Percentiles rank a stretch among this genome's conserved stretches.
Evolutionary conservation across 2,113 vertebrate species (phyloP).

Genomic region (Xiphorhynchus elegans): DNA sequence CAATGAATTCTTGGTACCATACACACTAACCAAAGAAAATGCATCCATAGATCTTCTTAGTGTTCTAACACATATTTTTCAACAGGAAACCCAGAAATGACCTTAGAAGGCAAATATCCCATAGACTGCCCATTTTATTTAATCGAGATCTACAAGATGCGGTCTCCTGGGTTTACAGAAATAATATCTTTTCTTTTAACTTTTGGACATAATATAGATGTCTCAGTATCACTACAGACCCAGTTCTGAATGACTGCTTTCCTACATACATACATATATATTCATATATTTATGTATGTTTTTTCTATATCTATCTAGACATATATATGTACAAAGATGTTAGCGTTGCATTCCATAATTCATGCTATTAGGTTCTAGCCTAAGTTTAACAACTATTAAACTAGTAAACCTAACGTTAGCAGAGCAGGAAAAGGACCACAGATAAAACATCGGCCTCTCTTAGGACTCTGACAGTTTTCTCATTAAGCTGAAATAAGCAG

Average conservation of each 20-base stretch:
- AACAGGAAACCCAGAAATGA: neutral
- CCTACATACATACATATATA: accelerated
- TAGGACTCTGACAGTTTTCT: neutral
- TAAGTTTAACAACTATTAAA: neutral
- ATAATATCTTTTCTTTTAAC: neutral
- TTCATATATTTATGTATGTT: neutral
- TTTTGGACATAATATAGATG: neutral
- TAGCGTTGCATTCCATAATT: neutral
- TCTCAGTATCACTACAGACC: neutral
- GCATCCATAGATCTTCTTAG: neutral
- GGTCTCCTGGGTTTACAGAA: neutral
- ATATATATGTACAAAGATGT: neutral
- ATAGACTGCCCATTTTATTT: neutral
- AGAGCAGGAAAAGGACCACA: neutral
- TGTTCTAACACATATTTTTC: neutral
- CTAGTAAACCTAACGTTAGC: neutral
- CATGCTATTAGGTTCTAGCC: neutral
- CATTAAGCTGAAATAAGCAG: neutral
- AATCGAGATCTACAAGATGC: neutral
- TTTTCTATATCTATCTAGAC: neutral
- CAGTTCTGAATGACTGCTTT: neutral
- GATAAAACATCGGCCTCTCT: neutral
- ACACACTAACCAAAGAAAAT: neutral
- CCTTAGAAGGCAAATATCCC: neutral
- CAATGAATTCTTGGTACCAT: neutral